Evolutionary conservation across 2,888 invertebrate species (phyloP).

Genomic region (Epinotia ramella): DNA sequence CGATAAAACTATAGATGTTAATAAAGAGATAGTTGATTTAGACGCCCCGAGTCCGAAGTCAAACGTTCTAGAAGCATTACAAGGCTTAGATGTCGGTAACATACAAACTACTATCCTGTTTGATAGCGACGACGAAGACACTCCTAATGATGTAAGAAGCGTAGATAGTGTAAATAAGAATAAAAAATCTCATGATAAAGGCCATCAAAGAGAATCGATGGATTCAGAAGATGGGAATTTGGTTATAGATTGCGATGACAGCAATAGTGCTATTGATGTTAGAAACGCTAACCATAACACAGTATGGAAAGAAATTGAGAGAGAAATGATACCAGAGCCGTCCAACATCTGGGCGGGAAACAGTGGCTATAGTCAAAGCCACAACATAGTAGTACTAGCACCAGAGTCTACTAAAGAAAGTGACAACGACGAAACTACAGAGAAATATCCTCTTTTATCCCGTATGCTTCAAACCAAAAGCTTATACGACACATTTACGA

Average conservation of each 20-base stretch:
- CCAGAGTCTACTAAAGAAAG: neutral
- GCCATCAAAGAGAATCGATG: neutral
- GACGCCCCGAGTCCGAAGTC: neutral
- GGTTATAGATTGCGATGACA: conserved; percentile 9
- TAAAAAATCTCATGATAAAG: conserved; percentile 13
- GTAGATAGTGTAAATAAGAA: neutral
- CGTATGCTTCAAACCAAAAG: neutral
- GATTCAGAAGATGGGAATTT: conserved; percentile 10
- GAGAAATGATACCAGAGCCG: neutral
- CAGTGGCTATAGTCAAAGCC: too few species aligned
- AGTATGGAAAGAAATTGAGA: neutral
- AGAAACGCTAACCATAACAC: too few species aligned
- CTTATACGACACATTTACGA: neutral
- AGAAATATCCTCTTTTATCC: neutral
- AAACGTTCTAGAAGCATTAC: neutral
- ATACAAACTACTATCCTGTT: conserved; percentile 10
- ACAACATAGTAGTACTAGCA: neutral
- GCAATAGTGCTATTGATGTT: neutral
- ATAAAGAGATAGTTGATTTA: conserved; percentile 1
- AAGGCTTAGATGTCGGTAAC: neutral
- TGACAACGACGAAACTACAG: too few species aligned
- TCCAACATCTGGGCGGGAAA: neutral
- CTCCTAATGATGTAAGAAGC: neutral
- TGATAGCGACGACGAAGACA: conserved; percentile 16
- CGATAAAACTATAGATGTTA: neutral